Percentiles rank a stretch among this genome's conserved stretches.
These are phyloP conservation scores for Drosophila pullipes DNA, from an alignment of 2,888 invertebrate species.

Conservation along the genomic window DNA sequence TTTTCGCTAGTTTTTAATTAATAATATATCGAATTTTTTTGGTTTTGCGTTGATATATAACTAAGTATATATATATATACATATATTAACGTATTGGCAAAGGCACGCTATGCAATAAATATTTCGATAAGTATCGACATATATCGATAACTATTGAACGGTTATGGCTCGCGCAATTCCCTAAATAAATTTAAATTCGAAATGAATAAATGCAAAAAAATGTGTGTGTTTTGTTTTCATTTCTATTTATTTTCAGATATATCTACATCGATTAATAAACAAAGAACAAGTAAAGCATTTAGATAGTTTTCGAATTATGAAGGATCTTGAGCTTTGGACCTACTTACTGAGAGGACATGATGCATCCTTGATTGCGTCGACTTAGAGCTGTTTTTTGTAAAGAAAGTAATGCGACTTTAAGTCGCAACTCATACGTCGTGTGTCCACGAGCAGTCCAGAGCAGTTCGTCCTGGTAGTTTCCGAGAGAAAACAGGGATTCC, in stretches of 20 bases:
- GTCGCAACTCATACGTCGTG: neutral
- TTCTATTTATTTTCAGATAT: neutral
- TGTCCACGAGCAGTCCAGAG: neutral
- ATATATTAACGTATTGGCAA: conserved; percentile 4
- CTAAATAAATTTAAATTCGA: conserved; percentile 12
- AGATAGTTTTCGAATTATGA: neutral
- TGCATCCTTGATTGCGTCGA: neutral
- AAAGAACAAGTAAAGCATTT: neutral
- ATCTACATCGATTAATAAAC: neutral
- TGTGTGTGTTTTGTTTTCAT: neutral
- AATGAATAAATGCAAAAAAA: neutral
- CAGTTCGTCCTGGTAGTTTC: neutral
- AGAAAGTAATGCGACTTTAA: neutral
- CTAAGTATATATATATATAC: neutral
- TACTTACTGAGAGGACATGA: neutral
- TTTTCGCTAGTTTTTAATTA: conserved; percentile 11
- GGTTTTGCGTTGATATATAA: conserved; percentile 15
- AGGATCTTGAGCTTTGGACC: neutral
- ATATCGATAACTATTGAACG: neutral
- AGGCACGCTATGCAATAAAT: conserved; percentile 15
- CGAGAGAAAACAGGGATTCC: neutral
- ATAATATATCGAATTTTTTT: conserved; percentile 6
- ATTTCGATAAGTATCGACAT: conserved; percentile 4
- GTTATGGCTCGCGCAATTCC: conserved; percentile 10
- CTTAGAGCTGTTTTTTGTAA: neutral